Evolutionary conservation across 2,113 vertebrate species (phyloP), one percentile per base, ranked within the genome.

Genomic region (Oryzias celebensis): DNA sequence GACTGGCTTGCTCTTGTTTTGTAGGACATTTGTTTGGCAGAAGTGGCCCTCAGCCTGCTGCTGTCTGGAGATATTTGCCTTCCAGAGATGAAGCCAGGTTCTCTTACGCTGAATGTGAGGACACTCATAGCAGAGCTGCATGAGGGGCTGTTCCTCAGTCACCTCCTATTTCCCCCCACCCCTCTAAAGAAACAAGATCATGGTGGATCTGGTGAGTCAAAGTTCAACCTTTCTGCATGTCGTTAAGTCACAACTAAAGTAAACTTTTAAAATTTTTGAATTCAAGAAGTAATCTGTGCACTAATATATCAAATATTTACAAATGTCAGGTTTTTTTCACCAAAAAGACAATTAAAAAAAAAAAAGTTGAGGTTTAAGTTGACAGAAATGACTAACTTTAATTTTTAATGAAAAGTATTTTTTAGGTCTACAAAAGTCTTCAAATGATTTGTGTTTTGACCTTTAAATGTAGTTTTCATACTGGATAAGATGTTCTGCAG

Each of bases 11-110:
- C 24, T 49, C 1, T 72, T 22, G 4, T 4, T 28, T 46, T 69
- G 90, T 91, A 96, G 90, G 94, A 96, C 59, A 92, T 93, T 0
- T 98, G 96, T 88, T 91, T 99, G 80, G 95, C 94, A 0, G 96
- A 98, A 83, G 84, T 96, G 70, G 93, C 94, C 8, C 84, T 98
- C 77, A 92, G 94, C 0, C 86, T 99, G 55, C 89, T 91, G 65
- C 80, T 98, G 48, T 94, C 92, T 0, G 89, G 96, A 75, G 93
- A 97, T 18, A 70, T 97, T 71, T 87, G 85, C 68, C 69, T 94
- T 18, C 91, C 89, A 45, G 92, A 91, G 62, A 78, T 91, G 83
- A 88, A 77, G 28, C 90, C 95, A n/a, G 90, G 90, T 23, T 86
- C 71, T 0, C 14, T 96, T 73, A 80, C 71, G 54, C 81, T 98